Conservation (phyloP, 2,888 invertebrate genomes). For the Leptinotarsa juncta region DNA sequence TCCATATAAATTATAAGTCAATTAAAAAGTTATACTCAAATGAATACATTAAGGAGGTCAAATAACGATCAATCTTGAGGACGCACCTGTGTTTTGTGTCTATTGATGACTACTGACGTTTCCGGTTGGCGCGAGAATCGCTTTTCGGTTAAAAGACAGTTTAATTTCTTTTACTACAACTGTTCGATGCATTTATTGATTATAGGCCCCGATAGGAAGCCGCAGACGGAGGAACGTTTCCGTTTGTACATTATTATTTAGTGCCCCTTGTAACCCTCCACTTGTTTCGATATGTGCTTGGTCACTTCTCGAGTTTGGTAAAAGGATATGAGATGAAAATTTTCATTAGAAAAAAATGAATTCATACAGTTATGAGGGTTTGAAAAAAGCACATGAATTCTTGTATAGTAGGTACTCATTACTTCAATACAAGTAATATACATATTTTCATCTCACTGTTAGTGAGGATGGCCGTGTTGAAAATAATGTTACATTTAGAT, state of each 20-base stretch:
- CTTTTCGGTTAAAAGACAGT: constrained; percentile 52
- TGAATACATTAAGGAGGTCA: constrained; percentile 32
- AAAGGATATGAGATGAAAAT: not conserved
- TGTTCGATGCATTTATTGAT: constrained; percentile 51
- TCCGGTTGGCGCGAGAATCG: constrained; percentile 48
- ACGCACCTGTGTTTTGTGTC: constrained; percentile 48
- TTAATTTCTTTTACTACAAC: constrained; percentile 48
- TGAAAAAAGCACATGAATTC: too few relatives aligned
- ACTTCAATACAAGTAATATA: too few relatives aligned
- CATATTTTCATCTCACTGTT: too few relatives aligned
- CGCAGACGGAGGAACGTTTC: constrained; percentile 38
- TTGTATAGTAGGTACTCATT: too few relatives aligned
- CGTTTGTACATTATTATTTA: constrained; percentile 35
- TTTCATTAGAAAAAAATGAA: not conserved
- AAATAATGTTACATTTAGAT: too few relatives aligned
- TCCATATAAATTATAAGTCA: constrained; percentile 33
- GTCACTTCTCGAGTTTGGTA: not conserved
- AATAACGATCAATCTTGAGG: constrained; percentile 33
- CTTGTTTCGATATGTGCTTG: constrained; percentile 4
- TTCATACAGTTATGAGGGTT: too few relatives aligned
- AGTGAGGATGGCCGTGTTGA: too few relatives aligned
- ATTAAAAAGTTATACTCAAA: constrained; percentile 33
- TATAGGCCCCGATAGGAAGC: constrained; percentile 51
- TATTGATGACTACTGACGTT: constrained; percentile 54
- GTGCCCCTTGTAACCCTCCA: constrained; percentile 7